These are phyloP conservation scores for Coremacera marginata DNA, from an alignment of 2,888 invertebrate genomes.

Conservation along the genomic window DNA sequence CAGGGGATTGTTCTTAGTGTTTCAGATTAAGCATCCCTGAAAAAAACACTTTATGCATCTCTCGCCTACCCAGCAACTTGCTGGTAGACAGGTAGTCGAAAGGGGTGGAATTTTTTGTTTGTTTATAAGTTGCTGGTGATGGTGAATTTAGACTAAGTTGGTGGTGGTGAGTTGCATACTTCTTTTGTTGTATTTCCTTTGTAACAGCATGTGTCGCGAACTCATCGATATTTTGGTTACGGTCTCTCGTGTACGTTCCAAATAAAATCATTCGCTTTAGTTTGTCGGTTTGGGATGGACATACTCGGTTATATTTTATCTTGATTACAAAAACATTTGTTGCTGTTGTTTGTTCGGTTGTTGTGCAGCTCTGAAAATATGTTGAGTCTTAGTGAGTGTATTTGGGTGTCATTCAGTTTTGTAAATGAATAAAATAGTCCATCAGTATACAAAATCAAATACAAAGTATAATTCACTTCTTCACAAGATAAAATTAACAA, in stretches of 20 bases:
- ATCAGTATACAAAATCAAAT: no score
- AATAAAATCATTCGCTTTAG: constrained; percentile 55
- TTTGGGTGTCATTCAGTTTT: no score
- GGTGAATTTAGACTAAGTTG: background rate
- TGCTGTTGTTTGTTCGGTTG: background rate
- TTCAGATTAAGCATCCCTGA: background rate
- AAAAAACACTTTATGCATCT: background rate
- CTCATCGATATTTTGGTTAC: constrained; percentile 28
- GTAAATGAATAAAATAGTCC: no score
- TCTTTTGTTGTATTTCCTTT: constrained; percentile 31
- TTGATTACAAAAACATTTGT: background rate
- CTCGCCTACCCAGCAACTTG: background rate
- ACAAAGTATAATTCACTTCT: no score
- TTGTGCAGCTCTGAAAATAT: background rate
- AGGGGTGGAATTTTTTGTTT: constrained; percentile 9
- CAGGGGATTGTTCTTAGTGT: no score
- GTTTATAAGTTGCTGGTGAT: background rate
- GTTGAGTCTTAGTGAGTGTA: background rate
- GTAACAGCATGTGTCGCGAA: constrained; percentile 47
- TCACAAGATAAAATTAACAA: background rate
- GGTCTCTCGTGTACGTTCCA: background rate
- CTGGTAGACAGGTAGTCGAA: background rate
- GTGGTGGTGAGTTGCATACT: constrained; percentile 17
- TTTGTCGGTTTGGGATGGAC: constrained; percentile 59
- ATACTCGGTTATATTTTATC: constrained; percentile 41